These are phyloP conservation scores for Clarias gariepinus DNA, from an alignment of 2,113 vertebrate species.

Conservation along the genomic window DNA sequence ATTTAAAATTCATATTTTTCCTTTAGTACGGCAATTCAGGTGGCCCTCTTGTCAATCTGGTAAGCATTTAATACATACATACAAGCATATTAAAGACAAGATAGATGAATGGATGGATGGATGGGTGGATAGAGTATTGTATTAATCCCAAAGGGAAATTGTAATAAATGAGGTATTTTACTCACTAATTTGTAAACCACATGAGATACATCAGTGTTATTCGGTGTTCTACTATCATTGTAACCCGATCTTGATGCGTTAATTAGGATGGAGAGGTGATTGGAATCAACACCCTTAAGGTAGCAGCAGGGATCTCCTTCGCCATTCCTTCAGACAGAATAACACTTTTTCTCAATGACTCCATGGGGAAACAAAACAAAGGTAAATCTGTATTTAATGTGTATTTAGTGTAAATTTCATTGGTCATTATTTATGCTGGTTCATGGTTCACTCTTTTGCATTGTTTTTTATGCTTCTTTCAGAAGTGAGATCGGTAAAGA, in stretches of 20 bases:
- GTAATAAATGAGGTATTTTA: not conserved
- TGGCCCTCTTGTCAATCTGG: constrained; percentile 92
- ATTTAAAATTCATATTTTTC: constrained; percentile 50
- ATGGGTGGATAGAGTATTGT: too few species aligned
- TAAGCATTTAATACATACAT: constrained; percentile 60
- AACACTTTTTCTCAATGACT: constrained; percentile 83
- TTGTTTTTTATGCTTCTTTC: constrained; percentile 42
- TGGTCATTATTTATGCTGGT: not conserved
- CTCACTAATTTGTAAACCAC: not conserved
- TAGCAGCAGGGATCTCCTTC: constrained; percentile 92
- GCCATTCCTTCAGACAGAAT: constrained; percentile 93
- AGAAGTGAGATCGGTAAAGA: constrained; percentile 82
- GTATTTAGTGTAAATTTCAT: not conserved
- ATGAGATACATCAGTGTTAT: not conserved
- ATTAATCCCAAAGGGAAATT: not conserved
- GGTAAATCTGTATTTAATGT: constrained; percentile 64
- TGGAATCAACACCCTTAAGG: constrained; percentile 93
- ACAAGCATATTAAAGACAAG: not conserved
- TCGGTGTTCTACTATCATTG: not conserved
- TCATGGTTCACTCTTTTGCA: not conserved
- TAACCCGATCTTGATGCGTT: not conserved
- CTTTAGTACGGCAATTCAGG: constrained; percentile 92
- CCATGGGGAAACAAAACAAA: constrained; percentile 80
- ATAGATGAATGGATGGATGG: too few species aligned
- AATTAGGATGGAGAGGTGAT: constrained; percentile 91